phyloP scores from a whole-genome alignment of 2,797 vertebrate species.

The Capromys pilorides region DNA sequence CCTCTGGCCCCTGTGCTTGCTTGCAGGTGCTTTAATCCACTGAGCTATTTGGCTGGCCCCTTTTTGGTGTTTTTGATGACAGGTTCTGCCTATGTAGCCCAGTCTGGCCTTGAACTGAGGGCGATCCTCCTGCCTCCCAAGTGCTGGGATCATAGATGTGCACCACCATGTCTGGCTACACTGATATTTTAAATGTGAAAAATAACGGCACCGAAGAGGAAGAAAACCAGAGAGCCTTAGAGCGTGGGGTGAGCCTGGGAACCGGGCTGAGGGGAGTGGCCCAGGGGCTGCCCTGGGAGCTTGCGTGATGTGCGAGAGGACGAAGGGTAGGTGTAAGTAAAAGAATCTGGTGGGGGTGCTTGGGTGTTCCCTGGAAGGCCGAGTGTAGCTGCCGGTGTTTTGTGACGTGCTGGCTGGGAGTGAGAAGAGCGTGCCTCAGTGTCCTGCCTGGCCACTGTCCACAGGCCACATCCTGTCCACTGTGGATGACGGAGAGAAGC shows the following conservation, averaged over 20 bases:
- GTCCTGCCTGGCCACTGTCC: conserved; percentile 11
- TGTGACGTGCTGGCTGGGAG: background rate
- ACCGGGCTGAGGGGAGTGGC: background rate
- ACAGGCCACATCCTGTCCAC: conserved; percentile 33
- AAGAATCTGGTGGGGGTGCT: background rate
- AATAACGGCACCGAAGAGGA: background rate
- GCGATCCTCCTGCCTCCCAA: background rate
- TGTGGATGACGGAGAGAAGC: conserved; percentile 44
- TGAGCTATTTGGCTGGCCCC: too few relatives aligned
- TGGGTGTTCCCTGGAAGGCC: background rate
- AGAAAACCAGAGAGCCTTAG: background rate
- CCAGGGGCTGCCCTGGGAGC: background rate
- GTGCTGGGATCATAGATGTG: background rate
- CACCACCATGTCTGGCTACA: background rate
- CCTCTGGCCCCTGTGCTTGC: too few relatives aligned
- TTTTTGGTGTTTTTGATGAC: background rate
- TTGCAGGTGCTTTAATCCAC: too few relatives aligned
- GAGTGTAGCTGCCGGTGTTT: background rate
- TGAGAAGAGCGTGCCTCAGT: background rate
- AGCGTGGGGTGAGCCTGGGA: background rate
- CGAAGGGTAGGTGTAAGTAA: background rate
- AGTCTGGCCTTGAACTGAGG: background rate
- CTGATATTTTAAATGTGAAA: conserved; percentile 16
- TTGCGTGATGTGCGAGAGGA: background rate
- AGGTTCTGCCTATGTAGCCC: background rate